Evolutionary conservation across 2,797 vertebrate species (phyloP).

Genomic region (Xiphophorus birchmanni): DNA sequence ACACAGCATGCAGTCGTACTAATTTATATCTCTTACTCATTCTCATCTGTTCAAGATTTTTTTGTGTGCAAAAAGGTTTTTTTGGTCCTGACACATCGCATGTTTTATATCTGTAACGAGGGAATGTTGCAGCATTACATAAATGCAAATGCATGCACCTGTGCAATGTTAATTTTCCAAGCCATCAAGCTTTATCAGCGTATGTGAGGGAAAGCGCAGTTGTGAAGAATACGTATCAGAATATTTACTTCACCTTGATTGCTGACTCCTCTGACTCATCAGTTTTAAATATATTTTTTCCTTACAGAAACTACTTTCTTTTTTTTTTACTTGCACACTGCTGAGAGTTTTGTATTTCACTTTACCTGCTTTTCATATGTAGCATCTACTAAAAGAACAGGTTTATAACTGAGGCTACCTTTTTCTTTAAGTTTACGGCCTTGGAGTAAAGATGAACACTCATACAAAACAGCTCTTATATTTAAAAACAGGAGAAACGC

Average conservation of each 20-base stretch:
- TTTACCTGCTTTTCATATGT: neutral
- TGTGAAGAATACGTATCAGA: neutral
- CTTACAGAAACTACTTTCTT: neutral
- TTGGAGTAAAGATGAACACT: neutral
- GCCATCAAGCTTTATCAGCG: conserved; percentile 12
- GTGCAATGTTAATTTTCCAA: conserved; percentile 11
- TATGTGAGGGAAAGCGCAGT: neutral
- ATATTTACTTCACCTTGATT: conserved; percentile 4
- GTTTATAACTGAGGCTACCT: neutral
- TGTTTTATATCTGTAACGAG: neutral
- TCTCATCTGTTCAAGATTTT: neutral
- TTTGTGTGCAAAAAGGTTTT: neutral
- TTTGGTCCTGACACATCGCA: neutral
- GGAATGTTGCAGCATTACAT: neutral
- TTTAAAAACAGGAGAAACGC: neutral
- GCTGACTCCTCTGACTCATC: conserved; percentile 1
- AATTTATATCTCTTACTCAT: conserved; percentile 7
- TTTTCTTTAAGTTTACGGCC: neutral
- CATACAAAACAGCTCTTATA: neutral
- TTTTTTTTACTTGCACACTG: neutral
- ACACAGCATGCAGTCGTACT: conserved; percentile 5
- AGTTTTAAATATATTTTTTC: neutral
- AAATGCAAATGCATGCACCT: conserved; percentile 27
- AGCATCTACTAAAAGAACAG: neutral
- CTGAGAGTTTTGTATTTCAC: neutral